Base-by-base conservation (phyloP, 2,888 invertebrate genomes). In the Trissonchulus sp. region DNA sequence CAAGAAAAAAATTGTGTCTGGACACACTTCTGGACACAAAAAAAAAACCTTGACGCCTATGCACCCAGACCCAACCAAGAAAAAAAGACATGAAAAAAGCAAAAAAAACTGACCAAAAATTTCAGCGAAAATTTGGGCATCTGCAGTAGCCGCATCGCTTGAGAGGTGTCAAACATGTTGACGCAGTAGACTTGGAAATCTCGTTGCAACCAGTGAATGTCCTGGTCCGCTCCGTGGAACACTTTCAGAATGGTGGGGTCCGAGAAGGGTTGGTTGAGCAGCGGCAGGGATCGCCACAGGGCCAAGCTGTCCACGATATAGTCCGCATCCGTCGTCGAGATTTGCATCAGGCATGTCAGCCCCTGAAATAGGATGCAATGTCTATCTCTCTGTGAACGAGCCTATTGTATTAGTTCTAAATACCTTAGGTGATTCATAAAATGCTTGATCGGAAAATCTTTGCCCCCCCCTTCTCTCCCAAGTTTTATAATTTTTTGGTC, bases 141-240 rank as follows among this genome's bases (percentile, higher is more conserved):
- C 34, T 89, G 88, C 0, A 98, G 87, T 1, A 89, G 87, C 79
- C 90, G 89, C 0, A 93, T 91, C 0, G 96, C 97, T 83, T 92
- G 91, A 83, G 93, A 77, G 0, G 98, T 99, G 85, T 99, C 99
- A 84, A 99, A 97, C 90, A 99, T 89, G 79, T 97, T 96, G 0
- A 99, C 96, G 1, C 99, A 86, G 84, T 99, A 99, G 0, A 99
- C 84, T 0, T 94, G 92, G 75, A 98, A 90, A 88, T 99, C 99
- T 28, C 94, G 88, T 85, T 99, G 99, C 37, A 99, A 86, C 98
- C 99, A 99, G 38, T 90, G 87, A 30, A 99, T 88, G 83, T 99
- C 98, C 77, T 84, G 87, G 76, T 92, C 91, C 0, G 94, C 92
- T 15, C 98, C 98, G 84, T 99, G 99, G 79, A 99, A 91, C 2